Evolutionary conservation across 2,113 vertebrate species (phyloP), one percentile per base, ranked within the genome.

Genomic region (Chlamydotis undulata): DNA sequence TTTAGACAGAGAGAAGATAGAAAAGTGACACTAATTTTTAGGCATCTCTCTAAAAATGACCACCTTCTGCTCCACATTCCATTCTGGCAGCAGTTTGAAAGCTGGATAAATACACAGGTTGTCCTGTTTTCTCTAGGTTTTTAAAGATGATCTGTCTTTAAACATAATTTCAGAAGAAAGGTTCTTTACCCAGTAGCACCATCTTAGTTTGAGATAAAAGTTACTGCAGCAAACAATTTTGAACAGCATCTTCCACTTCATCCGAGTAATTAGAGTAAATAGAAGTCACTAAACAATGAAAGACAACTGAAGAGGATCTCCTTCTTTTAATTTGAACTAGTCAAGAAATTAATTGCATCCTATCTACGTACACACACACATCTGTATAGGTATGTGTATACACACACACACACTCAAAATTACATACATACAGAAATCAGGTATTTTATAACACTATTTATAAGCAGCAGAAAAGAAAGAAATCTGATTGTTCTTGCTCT

Each of bases 21-120:
- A 80, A 93, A 79, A 65, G 9, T 61, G 67, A 67, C 87, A 57
- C 26, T 83, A 83, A 83, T 96, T 83, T 95, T 90, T 57, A 88
- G 75, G 9, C 28, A 39, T 67, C 21, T 69, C 76, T 88, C 63
- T 68, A 83, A 94, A 94, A 83, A 33, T 2, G 4, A 52, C 14
- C 28, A 65, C 35, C 70, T 82, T n/a, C 61, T 82, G 29, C 39
- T 90, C 45, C 35, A 18, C 33, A 45, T 69, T 85, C 74, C 33
- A 45, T 69, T 88, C 74, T 9, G 2, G 33, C 14, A 37, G 29
- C 24, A 83, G 26, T 68, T 68, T 60, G 60, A 90, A 82, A 84
- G 9, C 21, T 89, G 50, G 28, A 83, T 64, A 93, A 90, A 87
- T 53, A 60, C 14, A 79, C 4, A 71, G 37, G 28, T 37, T 50